Evolutionary conservation across 1,140 invertebrate genomes (phyloP).

Genomic region (Drosophila ambigua): DNA sequence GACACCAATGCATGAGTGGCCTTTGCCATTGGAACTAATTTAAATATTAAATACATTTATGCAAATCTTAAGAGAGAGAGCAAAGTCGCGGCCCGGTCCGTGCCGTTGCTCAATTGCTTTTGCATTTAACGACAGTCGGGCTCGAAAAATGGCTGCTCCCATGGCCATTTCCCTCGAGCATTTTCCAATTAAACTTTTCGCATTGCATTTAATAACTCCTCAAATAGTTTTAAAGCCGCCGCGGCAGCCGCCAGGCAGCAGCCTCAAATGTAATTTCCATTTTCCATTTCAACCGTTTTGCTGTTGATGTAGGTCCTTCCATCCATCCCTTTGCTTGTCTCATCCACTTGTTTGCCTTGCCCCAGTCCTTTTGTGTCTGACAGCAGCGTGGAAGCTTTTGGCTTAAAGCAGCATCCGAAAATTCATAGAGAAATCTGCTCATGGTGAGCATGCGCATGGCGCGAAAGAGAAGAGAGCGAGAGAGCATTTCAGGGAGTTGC

Average conservation of each 20-base stretch:
- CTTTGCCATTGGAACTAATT: slow-evolving; percentile 57
- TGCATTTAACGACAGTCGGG: slow-evolving; percentile 61
- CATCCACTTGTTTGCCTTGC: slow-evolving; percentile 33
- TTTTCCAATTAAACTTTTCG: slow-evolving; percentile 77
- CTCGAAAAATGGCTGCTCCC: slow-evolving; percentile 17
- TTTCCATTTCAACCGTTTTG: slow-evolving; percentile 44
- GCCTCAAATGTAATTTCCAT: slow-evolving; percentile 8
- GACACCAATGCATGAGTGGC: slow-evolving; percentile 52
- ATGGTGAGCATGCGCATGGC: slow-evolving; percentile 48
- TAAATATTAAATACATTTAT: slow-evolving; percentile 81
- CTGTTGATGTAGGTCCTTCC: slow-evolving; percentile 44
- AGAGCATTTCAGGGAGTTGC: slow-evolving; percentile 4
- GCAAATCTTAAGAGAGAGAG: slow-evolving; percentile 58
- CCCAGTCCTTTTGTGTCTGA: slow-evolving; percentile 28
- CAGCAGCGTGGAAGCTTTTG: slow-evolving; percentile 48
- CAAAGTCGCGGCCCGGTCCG: slow-evolving; percentile 32
- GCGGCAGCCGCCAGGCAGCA: neutral
- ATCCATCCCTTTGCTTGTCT: slow-evolving; percentile 26
- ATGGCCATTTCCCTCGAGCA: slow-evolving; percentile 26
- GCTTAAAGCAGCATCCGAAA: slow-evolving; percentile 24
- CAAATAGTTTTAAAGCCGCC: slow-evolving; percentile 63
- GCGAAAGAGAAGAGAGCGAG: neutral
- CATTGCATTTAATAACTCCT: slow-evolving; percentile 72
- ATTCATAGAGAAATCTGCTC: slow-evolving; percentile 2
- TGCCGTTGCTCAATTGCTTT: slow-evolving; percentile 61